These are phyloP conservation scores for Paguma larvata DNA, from an alignment of 2,797 vertebrate species.

Conservation along the genomic window DNA sequence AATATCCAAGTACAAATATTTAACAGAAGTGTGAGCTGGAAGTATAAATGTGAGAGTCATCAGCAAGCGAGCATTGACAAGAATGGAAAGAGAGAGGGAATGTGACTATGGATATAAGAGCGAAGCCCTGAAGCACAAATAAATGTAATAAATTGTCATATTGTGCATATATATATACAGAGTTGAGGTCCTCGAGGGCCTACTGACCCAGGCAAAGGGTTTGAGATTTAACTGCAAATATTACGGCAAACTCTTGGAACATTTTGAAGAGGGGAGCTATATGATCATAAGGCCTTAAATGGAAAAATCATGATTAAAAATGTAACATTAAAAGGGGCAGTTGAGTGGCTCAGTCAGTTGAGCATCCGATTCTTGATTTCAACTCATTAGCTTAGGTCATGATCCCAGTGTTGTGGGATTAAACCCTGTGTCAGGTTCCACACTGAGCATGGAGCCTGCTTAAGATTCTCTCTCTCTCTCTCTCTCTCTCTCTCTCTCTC, in stretches of 20 bases:
- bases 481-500: no score
- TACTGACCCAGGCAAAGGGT: background rate
- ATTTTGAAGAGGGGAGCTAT: background rate
- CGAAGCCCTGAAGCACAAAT: background rate
- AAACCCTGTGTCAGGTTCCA: no score
- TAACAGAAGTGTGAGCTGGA: background rate
- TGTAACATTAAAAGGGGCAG: background rate
- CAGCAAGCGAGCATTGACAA: background rate
- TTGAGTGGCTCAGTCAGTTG: no score
- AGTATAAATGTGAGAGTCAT: slow-evolving; percentile 3
- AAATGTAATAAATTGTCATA: background rate
- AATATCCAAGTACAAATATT: background rate
- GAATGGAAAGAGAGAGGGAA: background rate
- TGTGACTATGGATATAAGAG: background rate
- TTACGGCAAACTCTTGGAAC: background rate
- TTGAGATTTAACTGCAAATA: background rate
- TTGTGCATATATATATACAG: background rate
- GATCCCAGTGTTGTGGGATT: no score
- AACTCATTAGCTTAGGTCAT: no score
- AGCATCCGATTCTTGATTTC: no score
- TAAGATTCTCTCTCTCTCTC: no score
- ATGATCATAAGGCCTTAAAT: background rate
- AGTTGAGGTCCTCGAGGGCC: background rate
- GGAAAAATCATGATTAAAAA: background rate
- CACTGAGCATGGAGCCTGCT: no score